Percentiles rank a stretch among this genome's conserved stretches.
These are phyloP conservation scores for Ferrisia virgata DNA, from an alignment of 2,888 invertebrate genomes.

Conservation along the genomic window DNA sequence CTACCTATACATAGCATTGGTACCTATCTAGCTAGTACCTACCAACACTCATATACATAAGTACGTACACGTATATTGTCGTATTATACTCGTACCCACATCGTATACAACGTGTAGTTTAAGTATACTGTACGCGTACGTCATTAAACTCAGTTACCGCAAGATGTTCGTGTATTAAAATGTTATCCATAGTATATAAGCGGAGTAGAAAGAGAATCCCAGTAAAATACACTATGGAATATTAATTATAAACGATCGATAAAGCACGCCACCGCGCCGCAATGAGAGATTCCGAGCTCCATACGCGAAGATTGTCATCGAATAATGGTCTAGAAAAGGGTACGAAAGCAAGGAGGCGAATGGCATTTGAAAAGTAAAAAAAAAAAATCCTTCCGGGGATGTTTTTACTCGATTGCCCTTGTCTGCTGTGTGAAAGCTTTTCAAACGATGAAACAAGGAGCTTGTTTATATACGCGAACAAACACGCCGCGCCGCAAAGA, in stretches of 20 bases:
- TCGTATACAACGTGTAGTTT: background rate
- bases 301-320: constrained; percentile 3
- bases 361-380: background rate
- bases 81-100: no score
- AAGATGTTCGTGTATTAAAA: background rate
- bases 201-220: background rate
- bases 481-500: background rate
- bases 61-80: background rate
- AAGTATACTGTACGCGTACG: background rate
- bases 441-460: background rate
- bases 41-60: no score
- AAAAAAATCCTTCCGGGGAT: background rate
- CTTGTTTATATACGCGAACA: constrained; percentile 10
- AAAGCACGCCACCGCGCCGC: background rate
- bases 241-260: constrained; percentile 9
- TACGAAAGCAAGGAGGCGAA: background rate
- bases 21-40: background rate
- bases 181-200: background rate
- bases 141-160: background rate
- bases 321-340: background rate
- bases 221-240: background rate
- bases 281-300: background rate
- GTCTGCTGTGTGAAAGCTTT: background rate
- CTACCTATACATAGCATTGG: background rate
- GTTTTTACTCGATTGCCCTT: background rate